Percentiles rank a stretch among this genome's conserved stretches.
These are phyloP conservation scores for Netelia virgata DNA, from an alignment of 2,888 invertebrate genomes.

Conservation along the genomic window DNA sequence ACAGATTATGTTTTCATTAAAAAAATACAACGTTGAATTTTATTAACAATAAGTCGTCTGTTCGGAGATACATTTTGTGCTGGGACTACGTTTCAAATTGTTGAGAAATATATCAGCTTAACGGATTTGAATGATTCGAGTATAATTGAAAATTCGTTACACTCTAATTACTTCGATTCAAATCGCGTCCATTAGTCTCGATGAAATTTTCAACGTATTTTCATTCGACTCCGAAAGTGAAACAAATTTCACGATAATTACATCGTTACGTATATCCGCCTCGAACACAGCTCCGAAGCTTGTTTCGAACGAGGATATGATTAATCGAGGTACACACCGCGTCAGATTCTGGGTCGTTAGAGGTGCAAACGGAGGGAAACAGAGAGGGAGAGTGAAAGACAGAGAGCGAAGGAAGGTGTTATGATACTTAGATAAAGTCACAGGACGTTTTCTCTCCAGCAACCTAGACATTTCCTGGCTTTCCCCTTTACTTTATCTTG, in stretches of 20 bases:
- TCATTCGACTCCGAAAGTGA: slow-evolving; percentile 4
- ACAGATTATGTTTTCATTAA: too few species aligned
- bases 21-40: too few species aligned
- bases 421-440: slow-evolving; percentile 56
- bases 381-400: background rate
- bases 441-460: slow-evolving; percentile 11
- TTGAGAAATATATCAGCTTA: too few species aligned
- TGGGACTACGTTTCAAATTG: too few species aligned
- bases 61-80: too few species aligned
- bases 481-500: slow-evolving; percentile 2
- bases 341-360: background rate
- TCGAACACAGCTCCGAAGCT: background rate
- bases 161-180: too few species aligned
- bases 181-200: too few species aligned
- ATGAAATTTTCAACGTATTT: too few species aligned
- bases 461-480: background rate
- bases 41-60: too few species aligned
- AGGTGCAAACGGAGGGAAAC: background rate
- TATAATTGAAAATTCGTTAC: too few species aligned
- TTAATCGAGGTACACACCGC: background rate
- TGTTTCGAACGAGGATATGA: slow-evolving; percentile 6
- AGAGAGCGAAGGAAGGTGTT: slow-evolving; percentile 17
- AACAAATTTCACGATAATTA: slow-evolving; percentile 28
- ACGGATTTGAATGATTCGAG: too few species aligned
- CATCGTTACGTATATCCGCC: background rate